Base-by-base conservation (phyloP, 2,888 invertebrate species). In the Adela reaumurella region DNA sequence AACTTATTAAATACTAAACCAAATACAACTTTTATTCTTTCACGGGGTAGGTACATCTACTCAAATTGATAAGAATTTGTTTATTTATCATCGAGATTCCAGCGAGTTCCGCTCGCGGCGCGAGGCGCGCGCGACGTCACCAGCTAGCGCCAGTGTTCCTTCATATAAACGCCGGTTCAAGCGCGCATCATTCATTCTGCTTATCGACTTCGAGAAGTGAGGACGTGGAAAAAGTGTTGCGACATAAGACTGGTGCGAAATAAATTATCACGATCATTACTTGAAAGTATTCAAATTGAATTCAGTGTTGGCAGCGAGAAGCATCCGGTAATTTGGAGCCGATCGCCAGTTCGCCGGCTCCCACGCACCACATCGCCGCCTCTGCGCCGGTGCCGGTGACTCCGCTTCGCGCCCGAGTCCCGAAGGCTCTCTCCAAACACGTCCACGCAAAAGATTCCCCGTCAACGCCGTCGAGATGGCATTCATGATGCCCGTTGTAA, bases 401-500 rank as follows among this genome's bases (percentile, higher is more conserved):
- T 17, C 49, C 49, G 35, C 48, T 43, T 47, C 35, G 46, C 43
- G 47, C 44, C 58, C 63, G 35, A 35, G 35, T 35, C 61, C 58
- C 61, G 56, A 63, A 59, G 54, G 57, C 68, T 59, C 59, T 58
- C 58, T 61, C 59, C 68, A 68, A 77, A 76, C 69, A 77, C 77
- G 76, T 72, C 69, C 64, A 69, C 60, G 60, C 62, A 56, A 60
- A 72, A 65, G 74, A 72, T 65, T 57, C 61, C 65, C 70, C 69
- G 68, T 65, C 58, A 56, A 60, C 64, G 60, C 59, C 74, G 71
- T 62, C 70, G 74, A 71, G 73, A 94, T 94, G 94, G 94, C 94
- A 82, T 94, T 94, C 80, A 93, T 93, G 93, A 92, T 94, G 91
- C 94, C 93, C 51, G 93, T 94, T 56, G 86, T 94, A 78, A 93